These are phyloP conservation scores for Cryptoprocta ferox DNA, from an alignment of 2,797 vertebrate species.

Conservation along the genomic window DNA sequence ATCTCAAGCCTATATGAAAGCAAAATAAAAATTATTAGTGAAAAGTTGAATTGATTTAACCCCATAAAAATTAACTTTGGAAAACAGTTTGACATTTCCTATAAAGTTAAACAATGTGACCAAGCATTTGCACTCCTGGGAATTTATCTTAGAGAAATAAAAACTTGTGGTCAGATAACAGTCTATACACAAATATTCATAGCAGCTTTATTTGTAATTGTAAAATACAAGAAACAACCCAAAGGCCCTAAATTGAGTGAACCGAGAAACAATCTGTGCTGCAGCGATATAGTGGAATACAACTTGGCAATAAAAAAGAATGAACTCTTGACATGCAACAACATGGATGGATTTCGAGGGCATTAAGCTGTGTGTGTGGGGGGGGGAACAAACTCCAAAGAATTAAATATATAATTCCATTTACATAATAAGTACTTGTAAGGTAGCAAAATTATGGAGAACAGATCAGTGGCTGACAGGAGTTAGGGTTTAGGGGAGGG, in stretches of 20 bases:
- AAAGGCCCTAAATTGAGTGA: neutral
- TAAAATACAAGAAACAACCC: neutral
- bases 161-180: neutral
- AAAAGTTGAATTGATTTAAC: slow-evolving; percentile 19
- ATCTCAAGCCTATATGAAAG: neutral
- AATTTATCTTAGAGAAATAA: slow-evolving; percentile 40
- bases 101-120: neutral
- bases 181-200: neutral
- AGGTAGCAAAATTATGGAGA: neutral
- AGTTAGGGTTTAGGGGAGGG: neutral
- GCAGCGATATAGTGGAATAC: neutral
- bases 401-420: neutral
- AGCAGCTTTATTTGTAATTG: neutral
- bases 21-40: slow-evolving; percentile 46
- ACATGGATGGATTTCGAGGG: neutral
- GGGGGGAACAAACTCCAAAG: neutral
- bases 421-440: neutral
- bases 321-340: neutral
- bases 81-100: slow-evolving; percentile 21
- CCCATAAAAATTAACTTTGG: slow-evolving; percentile 43
- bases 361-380: neutral
- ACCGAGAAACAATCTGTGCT: neutral
- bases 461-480: neutral
- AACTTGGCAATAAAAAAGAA: neutral
- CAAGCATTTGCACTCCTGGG: neutral